A percentile compares a stretch with the other conserved stretches of the same genome.
These are phyloP conservation scores for Dendrocopos noguchii DNA, from an alignment of 2,113 vertebrate genomes.

Conservation along the genomic window DNA sequence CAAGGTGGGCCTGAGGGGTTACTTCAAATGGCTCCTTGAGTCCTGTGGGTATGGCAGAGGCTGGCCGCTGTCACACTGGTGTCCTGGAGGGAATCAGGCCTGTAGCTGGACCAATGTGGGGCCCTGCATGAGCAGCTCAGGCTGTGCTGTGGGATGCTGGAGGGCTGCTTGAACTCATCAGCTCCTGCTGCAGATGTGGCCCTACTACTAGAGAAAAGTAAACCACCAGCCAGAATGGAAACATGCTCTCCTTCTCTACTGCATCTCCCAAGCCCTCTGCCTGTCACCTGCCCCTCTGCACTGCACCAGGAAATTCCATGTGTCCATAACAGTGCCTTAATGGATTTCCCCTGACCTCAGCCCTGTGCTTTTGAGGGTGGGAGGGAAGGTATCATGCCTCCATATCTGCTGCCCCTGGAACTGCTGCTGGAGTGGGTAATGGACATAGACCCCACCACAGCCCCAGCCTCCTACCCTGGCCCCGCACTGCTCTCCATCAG, in stretches of 20 bases:
- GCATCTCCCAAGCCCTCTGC: not conserved
- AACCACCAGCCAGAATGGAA: not conserved
- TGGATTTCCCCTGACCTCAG: not conserved
- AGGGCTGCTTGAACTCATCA: not conserved
- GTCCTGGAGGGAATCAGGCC: not conserved
- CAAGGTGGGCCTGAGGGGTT: rapidly evolving
- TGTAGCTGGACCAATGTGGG: not conserved
- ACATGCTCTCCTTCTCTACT: not conserved
- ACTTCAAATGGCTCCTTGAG: not conserved
- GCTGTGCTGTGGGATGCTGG: not conserved
- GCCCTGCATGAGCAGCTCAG: not conserved
- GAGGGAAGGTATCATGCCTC: not conserved
- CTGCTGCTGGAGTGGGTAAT: not conserved
- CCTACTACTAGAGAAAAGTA: not conserved
- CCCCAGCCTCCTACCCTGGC: rapidly evolving
- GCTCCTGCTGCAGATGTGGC: not conserved
- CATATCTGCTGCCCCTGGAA: not conserved
- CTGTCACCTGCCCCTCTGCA: not conserved
- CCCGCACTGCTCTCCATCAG: not conserved
- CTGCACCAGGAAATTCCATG: not conserved
- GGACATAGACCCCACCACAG: not conserved
- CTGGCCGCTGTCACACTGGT: rapidly evolving
- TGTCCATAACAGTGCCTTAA: not conserved
- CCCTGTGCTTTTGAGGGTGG: rapidly evolving
- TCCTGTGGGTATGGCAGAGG: not conserved